phyloP scores from a whole-genome alignment of 2,797 vertebrate genomes.

The Coregonus suidteri region DNA sequence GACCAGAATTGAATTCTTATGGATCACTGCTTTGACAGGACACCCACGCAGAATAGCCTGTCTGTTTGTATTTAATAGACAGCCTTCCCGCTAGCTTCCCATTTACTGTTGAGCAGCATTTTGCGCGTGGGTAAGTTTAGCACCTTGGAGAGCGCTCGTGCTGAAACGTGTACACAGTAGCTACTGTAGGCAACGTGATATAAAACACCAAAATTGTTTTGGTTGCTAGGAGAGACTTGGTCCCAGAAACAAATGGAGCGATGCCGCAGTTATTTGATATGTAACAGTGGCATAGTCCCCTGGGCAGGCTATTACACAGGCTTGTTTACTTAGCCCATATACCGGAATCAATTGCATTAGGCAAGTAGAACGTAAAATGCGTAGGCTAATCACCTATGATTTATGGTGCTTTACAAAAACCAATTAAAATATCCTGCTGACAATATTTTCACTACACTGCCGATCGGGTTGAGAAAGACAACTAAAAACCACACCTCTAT shows the following conservation, averaged over 20 bases:
- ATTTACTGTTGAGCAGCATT: constrained; percentile 13
- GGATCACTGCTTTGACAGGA: constrained; percentile 49
- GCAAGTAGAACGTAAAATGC: background rate
- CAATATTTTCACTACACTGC: background rate
- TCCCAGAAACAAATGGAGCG: constrained; percentile 60
- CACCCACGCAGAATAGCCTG: constrained; percentile 45
- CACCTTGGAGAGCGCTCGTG: constrained; percentile 63
- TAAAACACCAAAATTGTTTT: constrained; percentile 14
- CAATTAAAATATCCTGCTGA: background rate
- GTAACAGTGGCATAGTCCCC: constrained; percentile 55
- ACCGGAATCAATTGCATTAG: background rate
- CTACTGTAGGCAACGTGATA: constrained; percentile 21
- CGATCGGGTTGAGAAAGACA: background rate
- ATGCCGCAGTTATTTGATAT: constrained; percentile 66
- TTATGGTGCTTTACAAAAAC: background rate
- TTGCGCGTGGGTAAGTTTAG: constrained; percentile 54
- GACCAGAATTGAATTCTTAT: constrained; percentile 12
- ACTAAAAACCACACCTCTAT: background rate
- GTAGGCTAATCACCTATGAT: constrained; percentile 1
- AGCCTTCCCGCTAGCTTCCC: constrained; percentile 20
- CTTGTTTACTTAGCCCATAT: background rate
- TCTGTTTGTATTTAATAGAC: constrained; percentile 22
- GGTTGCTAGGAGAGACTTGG: constrained; percentile 24
- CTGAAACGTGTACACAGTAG: constrained; percentile 13
- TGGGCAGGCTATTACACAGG: background rate